These are phyloP conservation scores for Tetrao urogallus DNA, from an alignment of 2,113 vertebrate genomes.

Conservation along the genomic window DNA sequence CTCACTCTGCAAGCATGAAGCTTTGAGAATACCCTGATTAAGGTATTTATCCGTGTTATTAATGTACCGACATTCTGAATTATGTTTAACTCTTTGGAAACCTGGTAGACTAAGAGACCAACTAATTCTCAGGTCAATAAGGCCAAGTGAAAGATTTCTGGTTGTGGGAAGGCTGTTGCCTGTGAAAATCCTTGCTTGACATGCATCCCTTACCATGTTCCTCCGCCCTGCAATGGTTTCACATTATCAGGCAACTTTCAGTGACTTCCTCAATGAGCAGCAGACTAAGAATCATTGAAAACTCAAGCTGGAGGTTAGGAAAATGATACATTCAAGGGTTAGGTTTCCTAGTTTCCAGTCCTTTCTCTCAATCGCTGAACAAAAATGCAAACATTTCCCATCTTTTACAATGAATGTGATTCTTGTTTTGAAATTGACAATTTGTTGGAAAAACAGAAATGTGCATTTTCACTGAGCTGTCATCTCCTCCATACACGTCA, in stretches of 20 bases:
- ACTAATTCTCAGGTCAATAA: neutral
- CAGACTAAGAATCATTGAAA: neutral
- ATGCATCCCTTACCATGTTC: neutral
- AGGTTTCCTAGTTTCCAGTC: neutral
- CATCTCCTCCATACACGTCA: neutral
- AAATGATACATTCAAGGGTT: neutral
- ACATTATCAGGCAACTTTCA: neutral
- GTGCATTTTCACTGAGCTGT: neutral
- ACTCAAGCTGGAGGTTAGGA: neutral
- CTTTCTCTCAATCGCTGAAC: neutral
- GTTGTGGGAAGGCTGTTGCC: neutral
- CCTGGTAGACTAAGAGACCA: neutral
- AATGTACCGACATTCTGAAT: neutral
- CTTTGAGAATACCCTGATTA: neutral
- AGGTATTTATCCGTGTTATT: neutral
- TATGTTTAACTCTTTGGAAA: neutral
- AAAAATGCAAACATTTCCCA: neutral
- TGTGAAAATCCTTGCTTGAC: neutral
- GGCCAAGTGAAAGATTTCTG: neutral
- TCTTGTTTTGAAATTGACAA: neutral
- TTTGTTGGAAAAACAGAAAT: neutral
- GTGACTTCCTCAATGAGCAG: neutral
- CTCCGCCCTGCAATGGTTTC: neutral
- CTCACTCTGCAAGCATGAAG: neutral
- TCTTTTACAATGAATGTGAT: neutral